These are phyloP conservation scores for Gambusia yucatana DNA, from an alignment of 2,797 vertebrate genomes.

Conservation along the genomic window DNA sequence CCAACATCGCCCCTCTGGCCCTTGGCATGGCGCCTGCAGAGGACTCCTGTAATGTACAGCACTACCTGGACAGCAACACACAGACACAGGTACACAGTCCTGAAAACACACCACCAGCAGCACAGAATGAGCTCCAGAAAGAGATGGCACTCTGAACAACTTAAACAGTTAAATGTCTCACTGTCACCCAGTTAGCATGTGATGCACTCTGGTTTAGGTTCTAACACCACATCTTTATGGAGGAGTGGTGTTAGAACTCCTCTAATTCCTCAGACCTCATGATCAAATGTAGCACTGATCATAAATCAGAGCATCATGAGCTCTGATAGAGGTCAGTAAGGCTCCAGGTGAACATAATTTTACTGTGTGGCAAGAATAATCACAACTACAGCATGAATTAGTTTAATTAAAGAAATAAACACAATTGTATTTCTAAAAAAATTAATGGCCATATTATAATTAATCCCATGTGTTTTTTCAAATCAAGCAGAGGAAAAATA, in stretches of 20 bases:
- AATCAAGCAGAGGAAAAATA: not conserved
- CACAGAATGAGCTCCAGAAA: not conserved
- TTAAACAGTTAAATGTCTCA: not conserved
- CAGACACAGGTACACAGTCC: slow-evolving; percentile 56
- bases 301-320: not conserved
- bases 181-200: not conserved
- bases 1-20: slow-evolving; percentile 44
- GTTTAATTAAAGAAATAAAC: not conserved
- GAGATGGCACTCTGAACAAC: not conserved
- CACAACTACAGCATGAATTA: not conserved
- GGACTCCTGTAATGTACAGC: slow-evolving; percentile 49
- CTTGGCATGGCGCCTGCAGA: slow-evolving; percentile 30
- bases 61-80: slow-evolving; percentile 59
- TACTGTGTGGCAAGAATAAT: not conserved
- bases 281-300: not conserved
- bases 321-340: not conserved
- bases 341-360: not conserved
- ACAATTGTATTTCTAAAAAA: not conserved
- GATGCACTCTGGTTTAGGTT: not conserved
- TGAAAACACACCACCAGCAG: not conserved
- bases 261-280: not conserved
- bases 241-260: no score
- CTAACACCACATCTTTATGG: no score
- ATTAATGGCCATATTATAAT: not conserved
- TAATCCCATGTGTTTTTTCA: not conserved